Conservation (phyloP, 2,113 vertebrate species). For the Aphelocoma coerulescens region DNA sequence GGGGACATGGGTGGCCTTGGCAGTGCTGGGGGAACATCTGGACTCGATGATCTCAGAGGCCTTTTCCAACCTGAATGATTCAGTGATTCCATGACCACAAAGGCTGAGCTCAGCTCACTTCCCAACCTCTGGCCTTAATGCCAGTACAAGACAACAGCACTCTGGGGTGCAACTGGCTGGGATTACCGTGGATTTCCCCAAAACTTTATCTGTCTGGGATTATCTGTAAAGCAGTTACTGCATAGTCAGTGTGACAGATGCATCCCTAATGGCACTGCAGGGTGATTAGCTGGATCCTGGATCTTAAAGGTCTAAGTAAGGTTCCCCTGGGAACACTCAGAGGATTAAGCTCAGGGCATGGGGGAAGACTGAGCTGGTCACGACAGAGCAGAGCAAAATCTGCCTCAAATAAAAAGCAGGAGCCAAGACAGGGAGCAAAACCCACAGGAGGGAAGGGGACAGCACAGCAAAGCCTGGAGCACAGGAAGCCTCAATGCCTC, state of each 20-base stretch:
- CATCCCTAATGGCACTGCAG: neutral
- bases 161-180: neutral
- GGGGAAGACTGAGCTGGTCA: neutral
- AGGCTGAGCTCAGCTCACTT: neutral
- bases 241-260: neutral
- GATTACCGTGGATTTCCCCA: neutral
- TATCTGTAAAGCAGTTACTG: neutral
- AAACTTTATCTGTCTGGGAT: neutral
- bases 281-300: neutral
- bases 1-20: neutral
- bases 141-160: neutral
- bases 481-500: neutral
- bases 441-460: fast-evolving
- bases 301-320: neutral
- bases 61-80: neutral
- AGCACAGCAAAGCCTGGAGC: neutral
- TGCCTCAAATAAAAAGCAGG: neutral
- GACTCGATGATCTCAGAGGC: neutral
- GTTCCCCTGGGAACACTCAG: neutral
- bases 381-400: neutral
- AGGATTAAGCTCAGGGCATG: neutral
- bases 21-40: neutral
- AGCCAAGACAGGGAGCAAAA: neutral
- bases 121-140: neutral
- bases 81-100: neutral